These are phyloP conservation scores for Dendrophyllia cribrosa DNA, from an alignment of 64 coral and sea anemone genomes.

Conservation along the genomic window DNA sequence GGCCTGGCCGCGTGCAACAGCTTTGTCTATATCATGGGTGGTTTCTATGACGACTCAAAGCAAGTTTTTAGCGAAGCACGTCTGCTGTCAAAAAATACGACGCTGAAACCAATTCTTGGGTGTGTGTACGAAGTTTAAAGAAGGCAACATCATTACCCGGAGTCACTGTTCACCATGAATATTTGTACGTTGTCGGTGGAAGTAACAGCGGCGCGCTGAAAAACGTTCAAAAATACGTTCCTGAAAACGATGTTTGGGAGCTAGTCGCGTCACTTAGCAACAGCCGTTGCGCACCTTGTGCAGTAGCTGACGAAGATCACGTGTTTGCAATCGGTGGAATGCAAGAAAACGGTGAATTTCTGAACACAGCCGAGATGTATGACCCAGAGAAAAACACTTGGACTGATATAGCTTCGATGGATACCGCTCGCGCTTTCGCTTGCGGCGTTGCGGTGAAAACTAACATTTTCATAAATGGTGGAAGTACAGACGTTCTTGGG, in stretches of 20 bases:
- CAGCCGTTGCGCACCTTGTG: conserved; percentile 56
- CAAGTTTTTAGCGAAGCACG: no score
- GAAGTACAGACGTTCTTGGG: conserved; percentile 30
- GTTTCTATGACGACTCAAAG: not conserved
- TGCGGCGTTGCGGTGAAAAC: conserved; percentile 49
- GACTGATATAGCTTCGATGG: conserved; percentile 30
- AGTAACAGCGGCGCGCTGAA: conserved; percentile 31
- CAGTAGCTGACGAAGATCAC: conserved; percentile 51
- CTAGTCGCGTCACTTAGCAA: conserved; percentile 26
- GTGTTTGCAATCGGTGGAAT: conserved; percentile 66
- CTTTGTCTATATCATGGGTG: conserved; percentile 15
- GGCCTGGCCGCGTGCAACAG: not conserved
- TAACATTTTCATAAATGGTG: conserved; percentile 48
- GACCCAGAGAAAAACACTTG: conserved; percentile 49
- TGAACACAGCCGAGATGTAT: conserved; percentile 51
- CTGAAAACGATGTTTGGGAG: conserved; percentile 36
- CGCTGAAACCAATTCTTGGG: not conserved
- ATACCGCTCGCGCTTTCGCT: conserved; percentile 49
- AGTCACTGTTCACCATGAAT: not conserved
- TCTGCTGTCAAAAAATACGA: not conserved
- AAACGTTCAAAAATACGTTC: conserved; percentile 28
- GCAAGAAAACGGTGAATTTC: conserved; percentile 37
- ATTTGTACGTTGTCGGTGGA: conserved; percentile 52
- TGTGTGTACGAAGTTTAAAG: not conserved
- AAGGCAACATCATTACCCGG: not conserved